A percentile compares a stretch with the other conserved stretches of the same genome.
Conservation (phyloP, 2,888 invertebrate genomes). For the Alcis repandata region DNA sequence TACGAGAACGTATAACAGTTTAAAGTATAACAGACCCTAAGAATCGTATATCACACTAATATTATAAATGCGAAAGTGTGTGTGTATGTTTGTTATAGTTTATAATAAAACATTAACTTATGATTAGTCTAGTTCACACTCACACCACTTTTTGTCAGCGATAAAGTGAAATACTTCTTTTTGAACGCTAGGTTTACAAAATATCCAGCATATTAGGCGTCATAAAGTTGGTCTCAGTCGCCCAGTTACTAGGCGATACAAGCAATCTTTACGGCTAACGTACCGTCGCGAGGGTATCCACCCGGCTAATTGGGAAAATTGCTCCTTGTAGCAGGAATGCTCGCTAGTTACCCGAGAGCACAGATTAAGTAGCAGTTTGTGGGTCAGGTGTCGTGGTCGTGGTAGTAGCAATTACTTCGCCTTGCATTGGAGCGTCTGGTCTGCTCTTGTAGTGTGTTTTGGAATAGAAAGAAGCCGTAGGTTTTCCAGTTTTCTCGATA, state of each 20-base stretch:
- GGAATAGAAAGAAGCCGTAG: background rate
- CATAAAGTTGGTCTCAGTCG: background rate
- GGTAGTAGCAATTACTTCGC: constrained; percentile 13
- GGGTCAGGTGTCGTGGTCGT: constrained; percentile 31
- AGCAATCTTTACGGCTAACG: constrained; percentile 72
- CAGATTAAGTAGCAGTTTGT: constrained; percentile 21
- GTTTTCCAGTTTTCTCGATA: background rate
- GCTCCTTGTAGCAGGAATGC: constrained; percentile 49
- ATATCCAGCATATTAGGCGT: background rate
- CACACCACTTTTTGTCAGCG: too few relatives aligned
- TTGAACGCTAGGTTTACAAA: background rate
- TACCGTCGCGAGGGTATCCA: constrained; percentile 67
- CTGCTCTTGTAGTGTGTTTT: background rate
- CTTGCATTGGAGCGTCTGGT: constrained; percentile 5
- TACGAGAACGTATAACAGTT: too few relatives aligned
- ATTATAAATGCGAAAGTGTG: too few relatives aligned
- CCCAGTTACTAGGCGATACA: constrained; percentile 44
- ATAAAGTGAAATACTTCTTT: too few relatives aligned
- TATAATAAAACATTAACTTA: too few relatives aligned
- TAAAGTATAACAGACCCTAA: too few relatives aligned
- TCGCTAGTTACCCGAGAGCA: constrained; percentile 25
- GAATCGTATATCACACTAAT: too few relatives aligned
- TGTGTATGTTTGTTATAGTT: too few relatives aligned
- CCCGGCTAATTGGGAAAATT: constrained; percentile 78
- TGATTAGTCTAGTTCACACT: too few relatives aligned